Evolutionary conservation across 2,113 vertebrate genomes (phyloP).

Genomic region (Balaeniceps rex): DNA sequence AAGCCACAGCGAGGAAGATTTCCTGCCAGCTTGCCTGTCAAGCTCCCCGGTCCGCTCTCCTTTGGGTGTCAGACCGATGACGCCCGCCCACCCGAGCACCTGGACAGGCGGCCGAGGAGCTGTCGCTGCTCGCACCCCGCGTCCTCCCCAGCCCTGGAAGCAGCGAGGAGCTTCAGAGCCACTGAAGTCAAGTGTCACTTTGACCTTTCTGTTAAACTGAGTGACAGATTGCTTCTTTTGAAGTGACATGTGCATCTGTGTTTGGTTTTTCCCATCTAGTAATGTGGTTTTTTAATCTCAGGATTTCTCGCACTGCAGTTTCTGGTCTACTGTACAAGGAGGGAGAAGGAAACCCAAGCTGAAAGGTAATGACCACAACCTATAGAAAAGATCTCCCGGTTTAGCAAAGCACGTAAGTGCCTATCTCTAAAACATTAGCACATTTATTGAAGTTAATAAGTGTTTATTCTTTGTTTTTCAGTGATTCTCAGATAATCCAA

Average conservation of each 20-base stretch:
- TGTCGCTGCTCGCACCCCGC: fast-evolving
- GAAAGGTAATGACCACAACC: not conserved
- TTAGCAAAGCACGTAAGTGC: not conserved
- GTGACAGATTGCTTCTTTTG: not conserved
- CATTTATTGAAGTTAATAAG: not conserved
- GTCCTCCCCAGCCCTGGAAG: not conserved
- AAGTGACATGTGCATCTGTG: fast-evolving
- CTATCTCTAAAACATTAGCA: not conserved
- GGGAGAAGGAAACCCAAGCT: not conserved
- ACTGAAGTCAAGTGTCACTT: not conserved
- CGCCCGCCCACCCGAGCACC: fast-evolving
- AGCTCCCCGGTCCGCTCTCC: not conserved
- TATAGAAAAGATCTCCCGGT: not conserved
- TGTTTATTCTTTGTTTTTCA: not conserved
- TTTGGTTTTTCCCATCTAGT: not conserved
- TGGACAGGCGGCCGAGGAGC: not conserved
- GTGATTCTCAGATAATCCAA: not conserved
- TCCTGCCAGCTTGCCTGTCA: not conserved
- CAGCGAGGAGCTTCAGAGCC: not conserved
- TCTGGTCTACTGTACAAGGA: not conserved
- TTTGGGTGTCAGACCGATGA: not conserved
- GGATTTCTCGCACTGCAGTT: not conserved
- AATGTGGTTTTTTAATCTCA: not conserved
- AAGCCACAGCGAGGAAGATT: not conserved
- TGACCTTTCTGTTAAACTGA: not conserved